A percentile compares a stretch with the other conserved stretches of the same genome.
These are phyloP conservation scores for Trichogramma evanescens DNA, from an alignment of 2,888 invertebrate species.

Conservation along the genomic window DNA sequence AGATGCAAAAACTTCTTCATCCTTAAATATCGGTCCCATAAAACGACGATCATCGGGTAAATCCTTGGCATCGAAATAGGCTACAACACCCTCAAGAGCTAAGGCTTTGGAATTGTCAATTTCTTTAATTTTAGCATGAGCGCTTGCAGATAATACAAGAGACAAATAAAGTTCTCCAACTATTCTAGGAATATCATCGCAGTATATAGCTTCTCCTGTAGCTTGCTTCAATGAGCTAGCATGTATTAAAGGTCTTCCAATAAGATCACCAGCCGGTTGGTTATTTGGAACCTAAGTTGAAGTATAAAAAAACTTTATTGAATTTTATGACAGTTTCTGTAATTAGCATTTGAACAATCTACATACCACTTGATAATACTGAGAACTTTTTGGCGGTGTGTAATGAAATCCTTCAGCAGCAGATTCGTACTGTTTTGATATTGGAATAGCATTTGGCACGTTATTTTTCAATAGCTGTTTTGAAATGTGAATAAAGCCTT, in stretches of 20 bases:
- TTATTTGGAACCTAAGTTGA: slow-evolving; percentile 47
- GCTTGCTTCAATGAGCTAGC: slow-evolving; percentile 80
- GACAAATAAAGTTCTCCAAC: slow-evolving; percentile 75
- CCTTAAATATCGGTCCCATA: slow-evolving; percentile 67
- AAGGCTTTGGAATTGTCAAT: slow-evolving; percentile 72
- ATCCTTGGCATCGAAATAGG: slow-evolving; percentile 73
- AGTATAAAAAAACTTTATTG: not conserved
- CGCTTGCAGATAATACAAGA: slow-evolving; percentile 70
- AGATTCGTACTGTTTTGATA: slow-evolving; percentile 37
- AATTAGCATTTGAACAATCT: not conserved
- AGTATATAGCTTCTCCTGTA: slow-evolving; percentile 86
- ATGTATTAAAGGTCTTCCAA: slow-evolving; percentile 77
- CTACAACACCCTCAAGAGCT: slow-evolving; percentile 70
- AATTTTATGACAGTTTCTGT: not conserved
- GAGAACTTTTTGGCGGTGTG: slow-evolving; percentile 57
- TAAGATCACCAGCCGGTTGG: slow-evolving; percentile 61
- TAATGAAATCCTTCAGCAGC: slow-evolving; percentile 51
- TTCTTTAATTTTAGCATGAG: slow-evolving; percentile 71
- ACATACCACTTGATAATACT: slow-evolving; percentile 54
- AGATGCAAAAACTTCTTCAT: slow-evolving; percentile 78
- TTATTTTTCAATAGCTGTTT: slow-evolving; percentile 41
- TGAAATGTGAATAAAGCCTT: slow-evolving; percentile 56
- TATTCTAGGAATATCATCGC: slow-evolving; percentile 76
- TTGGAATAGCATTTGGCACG: slow-evolving; percentile 22
- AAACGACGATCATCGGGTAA: slow-evolving; percentile 60